phyloP scores from a whole-genome alignment of 2,888 invertebrate species.

The Leucoma salicis region DNA sequence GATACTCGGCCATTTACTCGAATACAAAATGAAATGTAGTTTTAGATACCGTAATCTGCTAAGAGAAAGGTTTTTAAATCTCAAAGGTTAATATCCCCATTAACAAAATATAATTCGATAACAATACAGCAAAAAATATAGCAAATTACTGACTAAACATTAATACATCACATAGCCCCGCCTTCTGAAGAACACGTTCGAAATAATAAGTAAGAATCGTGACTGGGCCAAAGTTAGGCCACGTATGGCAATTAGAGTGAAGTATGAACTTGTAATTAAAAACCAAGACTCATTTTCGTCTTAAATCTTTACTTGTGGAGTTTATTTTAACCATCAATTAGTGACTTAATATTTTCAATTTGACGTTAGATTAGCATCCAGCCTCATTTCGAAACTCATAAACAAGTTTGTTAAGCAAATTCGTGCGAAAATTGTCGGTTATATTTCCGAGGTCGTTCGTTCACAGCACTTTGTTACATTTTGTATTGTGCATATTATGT shows the following conservation, averaged over 20 bases:
- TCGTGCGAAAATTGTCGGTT: conserved; percentile 29
- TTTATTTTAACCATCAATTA: neutral
- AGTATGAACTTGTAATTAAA: conserved; percentile 21
- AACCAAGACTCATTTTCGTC: conserved; percentile 19
- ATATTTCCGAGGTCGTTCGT: conserved; percentile 31
- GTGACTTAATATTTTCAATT: conserved; percentile 5
- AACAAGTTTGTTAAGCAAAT: conserved; percentile 30
- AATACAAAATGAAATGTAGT: conserved; percentile 14
- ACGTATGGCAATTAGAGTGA: conserved; percentile 36
- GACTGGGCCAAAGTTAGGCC: conserved; percentile 40
- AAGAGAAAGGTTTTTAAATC: conserved; percentile 33
- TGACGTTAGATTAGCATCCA: conserved; percentile 24
- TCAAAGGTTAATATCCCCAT: conserved; percentile 46
- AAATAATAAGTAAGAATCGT: conserved; percentile 46
- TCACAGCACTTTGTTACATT: conserved; percentile 14
- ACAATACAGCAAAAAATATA: conserved; percentile 53
- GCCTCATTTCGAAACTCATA: conserved; percentile 21
- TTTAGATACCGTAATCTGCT: conserved; percentile 31
- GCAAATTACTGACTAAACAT: conserved; percentile 64
- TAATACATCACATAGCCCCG: conserved; percentile 59
- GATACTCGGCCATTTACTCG: too few relatives aligned
- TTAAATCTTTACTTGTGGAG: conserved; percentile 2
- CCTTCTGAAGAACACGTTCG: conserved; percentile 47
- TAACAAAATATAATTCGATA: conserved; percentile 42
- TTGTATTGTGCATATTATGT: neutral